Base-by-base conservation (phyloP, 2,888 invertebrate species). In the Dichetophora obliterata region DNA sequence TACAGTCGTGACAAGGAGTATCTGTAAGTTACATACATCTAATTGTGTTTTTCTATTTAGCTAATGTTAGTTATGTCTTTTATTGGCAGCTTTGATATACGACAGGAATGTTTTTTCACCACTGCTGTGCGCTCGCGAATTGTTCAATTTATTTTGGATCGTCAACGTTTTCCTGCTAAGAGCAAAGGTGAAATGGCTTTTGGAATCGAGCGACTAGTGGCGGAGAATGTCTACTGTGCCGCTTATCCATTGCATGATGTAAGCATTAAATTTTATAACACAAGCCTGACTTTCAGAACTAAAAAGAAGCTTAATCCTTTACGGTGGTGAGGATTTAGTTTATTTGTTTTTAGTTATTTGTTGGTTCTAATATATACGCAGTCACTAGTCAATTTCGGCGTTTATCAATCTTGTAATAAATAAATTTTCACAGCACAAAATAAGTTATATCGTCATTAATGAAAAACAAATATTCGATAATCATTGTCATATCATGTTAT, bases 1-100 rank as follows among this genome's bases (percentile, higher is more conserved):
- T 98, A 96, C 89, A 95, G 95, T 81, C 92, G 96, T 82, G 97
- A 97, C 86, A 96, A 96, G 88, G 96, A 97, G 90, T 98, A 97
- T 90, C 91, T 98, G 94, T 96, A 90, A 93, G 95, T 92, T 34
- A 8, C 27, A 65, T 65, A 34, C 9, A 16, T 61, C 5, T 27
- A 61, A 63, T 43, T 5, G 1, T 54, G 34, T 0, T 19, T 19
- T 19, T 70, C 4, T n/a, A 59, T 74, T 27, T 3, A 43, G 27
- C n/a, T 43, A 61, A 37, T 61, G n/a, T 24, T n/a, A 31, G 57
- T 2, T 59, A 57, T 54, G n/a, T n/a, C n/a, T n/a, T n/a, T 73
- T 43, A 81, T 75, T 87, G 88, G 11, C 86, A 96, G 96, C 88
- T 98, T 97, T 89, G 95, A 96, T 88, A 92, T 95, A 57, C 90